Evolutionary conservation across 2,888 invertebrate genomes (phyloP).

Genomic region (Lomographa bimaculata): DNA sequence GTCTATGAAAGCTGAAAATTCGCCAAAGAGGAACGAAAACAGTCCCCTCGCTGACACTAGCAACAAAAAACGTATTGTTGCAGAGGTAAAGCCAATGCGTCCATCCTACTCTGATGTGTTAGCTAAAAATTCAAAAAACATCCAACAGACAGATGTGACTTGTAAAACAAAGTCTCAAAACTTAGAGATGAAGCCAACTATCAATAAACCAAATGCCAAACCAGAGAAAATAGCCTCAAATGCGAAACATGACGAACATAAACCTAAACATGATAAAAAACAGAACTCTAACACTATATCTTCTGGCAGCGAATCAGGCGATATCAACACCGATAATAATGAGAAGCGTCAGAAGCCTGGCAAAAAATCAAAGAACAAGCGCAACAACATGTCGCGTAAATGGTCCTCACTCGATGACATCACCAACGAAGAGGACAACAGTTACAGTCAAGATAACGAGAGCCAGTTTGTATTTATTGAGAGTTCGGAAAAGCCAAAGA

Average conservation of each 20-base stretch:
- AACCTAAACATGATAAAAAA: conserved; percentile 68
- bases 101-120: conserved; percentile 93
- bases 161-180: conserved; percentile 73
- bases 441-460: conserved; percentile 56
- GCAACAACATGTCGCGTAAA: conserved; percentile 74
- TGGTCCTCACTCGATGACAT: conserved; percentile 85
- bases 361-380: conserved; percentile 73
- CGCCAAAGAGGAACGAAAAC: conserved; percentile 72
- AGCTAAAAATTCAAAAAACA: conserved; percentile 86
- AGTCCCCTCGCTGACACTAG: conserved; percentile 79
- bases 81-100: conserved; percentile 94
- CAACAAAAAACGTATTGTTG: conserved; percentile 88
- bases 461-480: conserved; percentile 78
- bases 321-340: conserved; percentile 68
- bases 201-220: conserved; percentile 66
- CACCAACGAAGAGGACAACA: conserved; percentile 67
- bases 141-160: conserved; percentile 66
- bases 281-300: conserved; percentile 59
- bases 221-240: conserved; percentile 59
- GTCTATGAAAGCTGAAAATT: conserved; percentile 56
- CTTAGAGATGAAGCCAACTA: conserved; percentile 61
- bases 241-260: conserved; percentile 61
- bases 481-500: conserved; percentile 71
- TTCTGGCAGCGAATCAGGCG: conserved; percentile 79
- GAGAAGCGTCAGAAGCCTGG: conserved; percentile 66